A percentile compares a stretch with the other conserved stretches of the same genome.
Conservation (phyloP, 2,888 invertebrate genomes). For the Rhogogaster chlorosoma region DNA sequence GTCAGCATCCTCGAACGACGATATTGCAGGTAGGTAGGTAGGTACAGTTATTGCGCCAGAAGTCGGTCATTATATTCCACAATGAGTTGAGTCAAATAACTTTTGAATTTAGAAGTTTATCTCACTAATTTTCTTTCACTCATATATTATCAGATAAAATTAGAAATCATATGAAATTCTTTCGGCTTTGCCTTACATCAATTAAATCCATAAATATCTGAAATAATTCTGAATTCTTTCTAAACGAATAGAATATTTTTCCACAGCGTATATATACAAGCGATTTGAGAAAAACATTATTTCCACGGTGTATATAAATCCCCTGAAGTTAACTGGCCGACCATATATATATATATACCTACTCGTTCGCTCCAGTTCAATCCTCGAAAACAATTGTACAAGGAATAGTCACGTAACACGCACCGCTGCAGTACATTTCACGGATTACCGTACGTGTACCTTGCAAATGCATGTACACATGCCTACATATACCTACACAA, state of each 20-base stretch:
- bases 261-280: background rate
- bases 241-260: background rate
- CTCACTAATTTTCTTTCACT: background rate
- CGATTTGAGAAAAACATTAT: background rate
- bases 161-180: too few species aligned
- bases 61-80: background rate
- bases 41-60: background rate
- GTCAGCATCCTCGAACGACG: background rate
- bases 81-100: background rate
- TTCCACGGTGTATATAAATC: background rate
- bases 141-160: too few species aligned
- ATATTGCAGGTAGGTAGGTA: background rate
- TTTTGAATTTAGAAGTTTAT: background rate
- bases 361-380: background rate
- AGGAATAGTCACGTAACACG: conserved; percentile 34
- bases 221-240: too few species aligned
- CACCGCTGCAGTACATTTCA: conserved; percentile 17
- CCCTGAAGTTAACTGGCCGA: background rate
- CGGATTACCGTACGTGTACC: conserved; percentile 29
- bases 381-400: conserved; percentile 22
- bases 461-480: background rate
- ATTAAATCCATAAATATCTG: too few species aligned
- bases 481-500: background rate
- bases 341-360: background rate
- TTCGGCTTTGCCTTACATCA: too few species aligned